Evolutionary conservation across 2,888 invertebrate species (phyloP).

Genomic region (Noctua fimbriata): DNA sequence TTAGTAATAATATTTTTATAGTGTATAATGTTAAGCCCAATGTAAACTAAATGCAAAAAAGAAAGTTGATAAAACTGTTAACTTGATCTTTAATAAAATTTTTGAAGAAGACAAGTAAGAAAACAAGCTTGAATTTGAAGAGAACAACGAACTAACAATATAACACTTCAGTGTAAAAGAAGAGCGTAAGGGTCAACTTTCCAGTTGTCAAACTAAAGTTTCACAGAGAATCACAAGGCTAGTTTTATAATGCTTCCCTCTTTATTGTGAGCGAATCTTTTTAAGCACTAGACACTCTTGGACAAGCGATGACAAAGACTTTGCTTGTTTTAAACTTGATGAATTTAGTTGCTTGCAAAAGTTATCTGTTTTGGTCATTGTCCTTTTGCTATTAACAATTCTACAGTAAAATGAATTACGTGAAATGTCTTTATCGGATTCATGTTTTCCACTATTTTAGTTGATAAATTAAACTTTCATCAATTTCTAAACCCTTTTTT

Average conservation of each 20-base stretch:
- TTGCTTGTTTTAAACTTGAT: constrained; percentile 28
- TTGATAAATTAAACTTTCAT: background rate
- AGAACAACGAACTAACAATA: constrained; percentile 18
- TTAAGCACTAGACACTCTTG: constrained; percentile 29
- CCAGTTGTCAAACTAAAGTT: constrained; percentile 49
- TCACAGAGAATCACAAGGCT: constrained; percentile 22
- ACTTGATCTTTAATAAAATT: background rate
- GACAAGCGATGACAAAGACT: constrained; percentile 41
- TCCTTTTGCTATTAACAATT: constrained; percentile 9
- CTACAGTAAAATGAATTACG: background rate
- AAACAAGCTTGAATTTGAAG: background rate
- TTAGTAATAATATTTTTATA: background rate
- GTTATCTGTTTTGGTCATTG: constrained; percentile 9
- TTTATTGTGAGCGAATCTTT: constrained; percentile 53
- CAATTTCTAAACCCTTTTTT: constrained; percentile 2
- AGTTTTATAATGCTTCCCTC: constrained; percentile 29
- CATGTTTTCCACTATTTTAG: too few species aligned
- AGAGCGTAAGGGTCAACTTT: constrained; percentile 23
- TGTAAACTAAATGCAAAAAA: background rate
- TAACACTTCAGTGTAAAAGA: constrained; percentile 5
- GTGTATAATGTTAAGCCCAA: background rate
- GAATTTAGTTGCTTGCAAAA: constrained; percentile 29
- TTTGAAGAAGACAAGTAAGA: background rate
- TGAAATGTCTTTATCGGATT: too few species aligned
- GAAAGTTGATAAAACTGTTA: background rate